These are phyloP conservation scores for Orientallactaga sibirica DNA, from an alignment of 2,797 vertebrate species.

Conservation along the genomic window DNA sequence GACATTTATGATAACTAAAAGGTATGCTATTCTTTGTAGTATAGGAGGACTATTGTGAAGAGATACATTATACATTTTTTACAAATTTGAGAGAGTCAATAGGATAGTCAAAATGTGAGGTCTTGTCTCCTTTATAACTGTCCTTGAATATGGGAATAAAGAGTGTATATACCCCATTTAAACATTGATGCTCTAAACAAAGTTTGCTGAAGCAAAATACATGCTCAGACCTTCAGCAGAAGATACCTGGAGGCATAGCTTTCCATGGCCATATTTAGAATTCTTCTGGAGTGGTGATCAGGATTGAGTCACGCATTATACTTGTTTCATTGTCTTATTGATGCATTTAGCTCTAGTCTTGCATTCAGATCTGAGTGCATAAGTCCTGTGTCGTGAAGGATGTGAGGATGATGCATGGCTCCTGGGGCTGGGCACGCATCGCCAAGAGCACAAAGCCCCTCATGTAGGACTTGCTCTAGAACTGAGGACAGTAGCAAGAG, in stretches of 20 bases:
- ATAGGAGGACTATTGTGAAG: not conserved
- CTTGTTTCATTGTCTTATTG: constrained; percentile 28
- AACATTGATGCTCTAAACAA: constrained; percentile 13
- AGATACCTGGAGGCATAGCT: not conserved
- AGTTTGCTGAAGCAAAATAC: not conserved
- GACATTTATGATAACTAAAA: constrained; percentile 30
- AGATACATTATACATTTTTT: not conserved
- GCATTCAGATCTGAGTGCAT: not conserved
- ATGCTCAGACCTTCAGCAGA: not conserved
- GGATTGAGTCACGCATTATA: not conserved
- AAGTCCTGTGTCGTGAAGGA: not conserved
- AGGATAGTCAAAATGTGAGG: not conserved
- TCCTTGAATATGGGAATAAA: not conserved
- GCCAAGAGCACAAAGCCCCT: not conserved
- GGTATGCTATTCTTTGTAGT: not conserved
- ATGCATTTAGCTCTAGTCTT: constrained; percentile 18
- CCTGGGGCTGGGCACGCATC: not conserved
- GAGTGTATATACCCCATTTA: not conserved
- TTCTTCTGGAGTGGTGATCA: not conserved
- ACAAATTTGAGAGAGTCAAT: not conserved
- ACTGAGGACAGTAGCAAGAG: not conserved
- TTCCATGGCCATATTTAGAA: not conserved
- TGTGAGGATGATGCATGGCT: not conserved
- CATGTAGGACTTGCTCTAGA: not conserved
- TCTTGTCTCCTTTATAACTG: constrained; percentile 4